Evolutionary conservation across 2,888 invertebrate genomes (phyloP), one percentile per base, ranked within the genome.

Genomic region (Orgyia antiqua): DNA sequence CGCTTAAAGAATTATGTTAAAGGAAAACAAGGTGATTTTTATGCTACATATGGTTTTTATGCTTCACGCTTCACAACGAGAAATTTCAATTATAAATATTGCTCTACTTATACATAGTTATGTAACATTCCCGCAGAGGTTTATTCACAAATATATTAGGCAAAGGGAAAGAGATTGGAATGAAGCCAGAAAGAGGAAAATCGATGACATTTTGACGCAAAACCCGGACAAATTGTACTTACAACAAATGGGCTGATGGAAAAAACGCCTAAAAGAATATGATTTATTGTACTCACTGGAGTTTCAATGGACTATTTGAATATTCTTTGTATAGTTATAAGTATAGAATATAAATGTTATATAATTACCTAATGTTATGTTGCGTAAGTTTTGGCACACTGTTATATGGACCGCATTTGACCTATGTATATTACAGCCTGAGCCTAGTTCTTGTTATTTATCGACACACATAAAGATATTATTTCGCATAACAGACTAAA

Each of bases 141-240:
- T 68, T 51, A 47, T 65, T 73, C 63, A 57, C 70, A 74, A 77
- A 79, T 77, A 75, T 76, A 75, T 76, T 71, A 75, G 59, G 66
- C 63, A 64, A 70, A 55, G 63, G 60, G 63, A 51, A 63, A 62
- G 66, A 69, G 57, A 68, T 76, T 80, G 80, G 80, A 78, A 55
- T 63, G 59, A 58, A 63, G 79, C 80, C 80, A 80, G 68, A 42
- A 47, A 57, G 43, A 51, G 49, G 58, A 63, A 70, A 78, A 78
- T 78, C 78, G 69, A 78, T 77, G 68, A 44, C 51, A 51, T 57
- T 63, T 62, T 56, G 59, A 61, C 64, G 56, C 58, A 59, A 59
- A 54, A 52, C 54, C 56, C 34, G 42, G 44, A 51, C 46, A 50
- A 51, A 59, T 49, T 44, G 41, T 44, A 44, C 43, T 47, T 44